phyloP scores from a whole-genome alignment of 2,888 invertebrate genomes.

The Leptinotarsa rubiginosa region DNA sequence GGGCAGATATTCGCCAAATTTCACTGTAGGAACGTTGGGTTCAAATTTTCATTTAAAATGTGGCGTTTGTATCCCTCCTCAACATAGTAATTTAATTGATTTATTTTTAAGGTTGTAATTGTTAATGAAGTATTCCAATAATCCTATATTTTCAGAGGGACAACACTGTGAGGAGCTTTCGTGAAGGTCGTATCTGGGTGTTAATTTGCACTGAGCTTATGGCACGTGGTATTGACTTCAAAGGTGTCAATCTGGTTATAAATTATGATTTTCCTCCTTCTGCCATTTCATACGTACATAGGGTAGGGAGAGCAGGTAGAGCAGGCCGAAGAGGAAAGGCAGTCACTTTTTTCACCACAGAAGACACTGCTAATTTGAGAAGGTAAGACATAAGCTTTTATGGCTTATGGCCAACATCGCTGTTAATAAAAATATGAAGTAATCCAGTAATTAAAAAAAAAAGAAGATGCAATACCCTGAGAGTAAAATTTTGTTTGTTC shows the following conservation, averaged over 20 bases:
- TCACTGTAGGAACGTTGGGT: too few relatives aligned
- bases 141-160: slow-evolving; percentile 77
- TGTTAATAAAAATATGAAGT: too few relatives aligned
- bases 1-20: too few relatives aligned
- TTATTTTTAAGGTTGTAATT: neutral
- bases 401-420: too few relatives aligned
- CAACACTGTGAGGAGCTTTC: slow-evolving; percentile 89
- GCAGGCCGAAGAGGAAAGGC: slow-evolving; percentile 91
- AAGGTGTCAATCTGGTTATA: slow-evolving; percentile 94
- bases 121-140: neutral
- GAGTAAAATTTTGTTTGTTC: too few relatives aligned
- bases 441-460: too few relatives aligned
- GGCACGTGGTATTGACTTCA: slow-evolving; percentile 97
- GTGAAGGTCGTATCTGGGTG: slow-evolving; percentile 94
- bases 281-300: slow-evolving; percentile 90
- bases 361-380: slow-evolving; percentile 86
- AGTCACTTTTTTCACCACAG: slow-evolving; percentile 93
- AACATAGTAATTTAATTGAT: too few relatives aligned
- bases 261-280: slow-evolving; percentile 98
- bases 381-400: slow-evolving; percentile 69
- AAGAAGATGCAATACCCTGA: too few relatives aligned
- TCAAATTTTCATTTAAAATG: too few relatives aligned
- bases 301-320: slow-evolving; percentile 90
- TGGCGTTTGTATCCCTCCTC: too few relatives aligned
- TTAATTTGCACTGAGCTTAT: slow-evolving; percentile 96